Evolutionary conservation across 2,113 vertebrate genomes (phyloP).

Genomic region (Peromyscus californicus): DNA sequence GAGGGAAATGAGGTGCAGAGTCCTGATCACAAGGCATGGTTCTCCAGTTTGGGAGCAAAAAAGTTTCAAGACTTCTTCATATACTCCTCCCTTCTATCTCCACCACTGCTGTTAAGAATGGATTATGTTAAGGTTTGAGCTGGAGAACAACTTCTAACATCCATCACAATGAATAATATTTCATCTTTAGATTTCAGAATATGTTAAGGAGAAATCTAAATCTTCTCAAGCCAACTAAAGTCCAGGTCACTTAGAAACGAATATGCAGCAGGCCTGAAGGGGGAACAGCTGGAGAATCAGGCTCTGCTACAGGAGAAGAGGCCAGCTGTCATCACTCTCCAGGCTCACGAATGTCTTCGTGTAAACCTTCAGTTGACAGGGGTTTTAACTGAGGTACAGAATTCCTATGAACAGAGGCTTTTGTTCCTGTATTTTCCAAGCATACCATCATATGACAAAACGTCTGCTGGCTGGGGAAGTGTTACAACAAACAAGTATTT

Average conservation of each 20-base stretch:
- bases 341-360: slow-evolving; percentile 55
- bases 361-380: slow-evolving; percentile 60
- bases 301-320: slow-evolving; percentile 73
- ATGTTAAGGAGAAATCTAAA: slow-evolving; percentile 63
- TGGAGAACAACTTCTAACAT: slow-evolving; percentile 48
- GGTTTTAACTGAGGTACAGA: slow-evolving; percentile 66
- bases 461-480: slow-evolving; percentile 71
- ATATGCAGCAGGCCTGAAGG: neutral
- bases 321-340: slow-evolving; percentile 52
- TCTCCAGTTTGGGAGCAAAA: slow-evolving; percentile 69
- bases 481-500: slow-evolving; percentile 68
- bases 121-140: slow-evolving; percentile 26
- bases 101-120: slow-evolving; percentile 54
- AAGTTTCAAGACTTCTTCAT: slow-evolving; percentile 50
- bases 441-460: slow-evolving; percentile 62
- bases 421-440: slow-evolving; percentile 69
- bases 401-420: slow-evolving; percentile 67
- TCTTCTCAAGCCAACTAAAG: slow-evolving; percentile 61
- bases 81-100: slow-evolving; percentile 17
- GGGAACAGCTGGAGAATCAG: slow-evolving; percentile 72
- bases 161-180: slow-evolving; percentile 39
- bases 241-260: slow-evolving; percentile 40
- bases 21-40: slow-evolving; percentile 77
- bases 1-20: slow-evolving; percentile 66
- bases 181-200: slow-evolving; percentile 63